Percentiles rank a stretch among this genome's conserved stretches.
phyloP scores from a whole-genome alignment of 2,113 vertebrate genomes.

The Lophura nycthemera region DNA sequence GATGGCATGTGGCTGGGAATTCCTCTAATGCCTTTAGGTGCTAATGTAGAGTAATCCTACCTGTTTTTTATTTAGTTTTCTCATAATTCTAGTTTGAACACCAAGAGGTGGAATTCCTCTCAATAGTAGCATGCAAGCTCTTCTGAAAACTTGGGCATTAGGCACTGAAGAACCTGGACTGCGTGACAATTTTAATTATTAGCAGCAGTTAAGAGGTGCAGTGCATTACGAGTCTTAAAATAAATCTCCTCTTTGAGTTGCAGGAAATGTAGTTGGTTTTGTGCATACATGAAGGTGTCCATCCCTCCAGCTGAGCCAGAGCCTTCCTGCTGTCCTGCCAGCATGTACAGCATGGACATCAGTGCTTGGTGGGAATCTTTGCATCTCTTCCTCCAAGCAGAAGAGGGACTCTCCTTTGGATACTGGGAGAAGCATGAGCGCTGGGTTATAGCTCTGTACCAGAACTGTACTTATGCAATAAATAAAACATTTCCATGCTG shows the following conservation, averaged over 20 bases:
- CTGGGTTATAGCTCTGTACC: neutral
- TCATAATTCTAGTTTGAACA: neutral
- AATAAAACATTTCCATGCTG: conserved; percentile 12
- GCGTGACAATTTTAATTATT: neutral
- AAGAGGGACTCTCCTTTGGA: neutral
- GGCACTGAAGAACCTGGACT: neutral
- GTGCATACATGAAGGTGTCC: neutral
- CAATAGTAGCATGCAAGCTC: neutral
- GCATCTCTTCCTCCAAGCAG: neutral
- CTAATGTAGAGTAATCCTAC: neutral
- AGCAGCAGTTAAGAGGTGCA: neutral
- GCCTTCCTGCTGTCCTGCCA: neutral
- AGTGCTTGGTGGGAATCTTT: neutral
- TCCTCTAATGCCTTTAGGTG: conserved; percentile 6
- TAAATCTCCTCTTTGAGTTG: neutral
- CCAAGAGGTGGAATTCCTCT: neutral
- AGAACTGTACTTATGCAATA: conserved; percentile 3
- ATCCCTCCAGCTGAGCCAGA: neutral
- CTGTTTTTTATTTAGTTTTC: neutral
- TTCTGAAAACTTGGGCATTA: neutral
- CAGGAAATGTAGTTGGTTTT: neutral
- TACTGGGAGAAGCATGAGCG: neutral
- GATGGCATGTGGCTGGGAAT: neutral
- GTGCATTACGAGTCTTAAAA: neutral
- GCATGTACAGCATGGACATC: neutral